phyloP scores from a whole-genome alignment of 2,888 invertebrate species.

The Panorpa germanica region DNA sequence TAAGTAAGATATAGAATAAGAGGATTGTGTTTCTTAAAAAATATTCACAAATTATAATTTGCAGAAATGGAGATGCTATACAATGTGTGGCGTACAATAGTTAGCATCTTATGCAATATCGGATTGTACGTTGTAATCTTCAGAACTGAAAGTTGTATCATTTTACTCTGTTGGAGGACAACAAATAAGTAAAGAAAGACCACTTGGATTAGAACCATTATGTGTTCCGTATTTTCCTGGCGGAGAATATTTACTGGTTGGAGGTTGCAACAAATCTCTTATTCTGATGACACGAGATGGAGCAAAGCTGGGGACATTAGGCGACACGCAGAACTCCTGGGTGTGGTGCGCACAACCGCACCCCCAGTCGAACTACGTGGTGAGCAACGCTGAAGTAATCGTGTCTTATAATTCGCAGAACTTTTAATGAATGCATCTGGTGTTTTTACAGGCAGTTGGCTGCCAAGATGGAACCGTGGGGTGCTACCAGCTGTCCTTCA shows the following conservation, averaged over 20 bases:
- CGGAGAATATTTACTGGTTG: conserved; percentile 65
- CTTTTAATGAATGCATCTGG: not conserved
- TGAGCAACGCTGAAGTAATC: conserved; percentile 21
- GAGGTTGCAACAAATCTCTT: conserved; percentile 61
- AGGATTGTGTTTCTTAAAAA: no score
- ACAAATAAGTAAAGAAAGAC: conserved; percentile 52
- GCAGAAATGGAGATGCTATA: conserved; percentile 85
- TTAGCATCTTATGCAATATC: conserved; percentile 82
- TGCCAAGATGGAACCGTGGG: conserved; percentile 94
- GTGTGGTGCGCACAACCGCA: conserved; percentile 70
- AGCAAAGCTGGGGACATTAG: conserved; percentile 52
- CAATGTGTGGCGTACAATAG: conserved; percentile 88
- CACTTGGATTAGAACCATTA: conserved; percentile 60
- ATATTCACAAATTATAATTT: no score
- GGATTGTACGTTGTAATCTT: conserved; percentile 95
- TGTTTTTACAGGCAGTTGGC: conserved; percentile 43
- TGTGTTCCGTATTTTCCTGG: conserved; percentile 53
- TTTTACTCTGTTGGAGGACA: conserved; percentile 81
- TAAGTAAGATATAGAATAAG: conserved; percentile 27
- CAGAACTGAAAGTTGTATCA: conserved; percentile 89
- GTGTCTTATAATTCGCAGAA: no score
- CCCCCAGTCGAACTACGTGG: conserved; percentile 54
- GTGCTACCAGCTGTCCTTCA: conserved; percentile 80
- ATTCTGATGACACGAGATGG: conserved; percentile 68
- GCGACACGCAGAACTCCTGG: conserved; percentile 62